A percentile compares a stretch with the other conserved stretches of the same genome.
Conservation (phyloP, 2,113 vertebrate genomes). For the Pitta sordida region DNA sequence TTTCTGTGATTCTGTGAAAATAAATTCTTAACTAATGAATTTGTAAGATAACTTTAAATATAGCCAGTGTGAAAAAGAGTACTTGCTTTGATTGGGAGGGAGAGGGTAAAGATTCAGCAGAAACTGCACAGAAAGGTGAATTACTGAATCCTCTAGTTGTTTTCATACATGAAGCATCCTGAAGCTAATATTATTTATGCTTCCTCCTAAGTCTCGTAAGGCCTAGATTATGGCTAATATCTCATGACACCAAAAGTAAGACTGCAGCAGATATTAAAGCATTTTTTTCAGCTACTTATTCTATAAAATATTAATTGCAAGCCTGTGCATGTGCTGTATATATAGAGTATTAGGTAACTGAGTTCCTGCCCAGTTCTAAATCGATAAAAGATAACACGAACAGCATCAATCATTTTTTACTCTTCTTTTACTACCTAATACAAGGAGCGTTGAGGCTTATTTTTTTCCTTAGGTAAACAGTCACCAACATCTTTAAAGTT, state of each 20-base stretch:
- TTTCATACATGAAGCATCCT: slow-evolving; percentile 71
- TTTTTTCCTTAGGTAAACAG: slow-evolving; percentile 53
- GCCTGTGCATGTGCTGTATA: slow-evolving; percentile 71
- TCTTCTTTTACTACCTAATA: slow-evolving; percentile 60
- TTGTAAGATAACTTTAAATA: neutral
- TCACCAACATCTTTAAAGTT: neutral
- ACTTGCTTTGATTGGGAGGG: neutral
- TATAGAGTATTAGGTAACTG: slow-evolving; percentile 76
- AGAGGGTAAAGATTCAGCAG: neutral
- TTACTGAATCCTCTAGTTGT: slow-evolving; percentile 31
- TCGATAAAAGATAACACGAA: slow-evolving; percentile 82
- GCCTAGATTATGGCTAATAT: slow-evolving; percentile 76
- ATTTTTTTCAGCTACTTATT: slow-evolving; percentile 83
- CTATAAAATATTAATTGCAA: slow-evolving; percentile 89
- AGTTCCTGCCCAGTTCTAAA: slow-evolving; percentile 78
- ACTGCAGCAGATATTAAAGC: slow-evolving; percentile 79
- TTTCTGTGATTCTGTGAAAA: too few relatives aligned
- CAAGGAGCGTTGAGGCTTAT: neutral
- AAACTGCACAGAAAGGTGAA: slow-evolving; percentile 25
- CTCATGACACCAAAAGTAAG: slow-evolving; percentile 78
- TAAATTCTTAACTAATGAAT: neutral
- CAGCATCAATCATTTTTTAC: slow-evolving; percentile 74
- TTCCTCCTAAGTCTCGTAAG: slow-evolving; percentile 72
- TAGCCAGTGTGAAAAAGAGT: neutral
- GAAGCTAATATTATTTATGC: slow-evolving; percentile 76